These are phyloP conservation scores for Heteromurus nitidus DNA, from an alignment of 2,888 invertebrate species.

Conservation along the genomic window DNA sequence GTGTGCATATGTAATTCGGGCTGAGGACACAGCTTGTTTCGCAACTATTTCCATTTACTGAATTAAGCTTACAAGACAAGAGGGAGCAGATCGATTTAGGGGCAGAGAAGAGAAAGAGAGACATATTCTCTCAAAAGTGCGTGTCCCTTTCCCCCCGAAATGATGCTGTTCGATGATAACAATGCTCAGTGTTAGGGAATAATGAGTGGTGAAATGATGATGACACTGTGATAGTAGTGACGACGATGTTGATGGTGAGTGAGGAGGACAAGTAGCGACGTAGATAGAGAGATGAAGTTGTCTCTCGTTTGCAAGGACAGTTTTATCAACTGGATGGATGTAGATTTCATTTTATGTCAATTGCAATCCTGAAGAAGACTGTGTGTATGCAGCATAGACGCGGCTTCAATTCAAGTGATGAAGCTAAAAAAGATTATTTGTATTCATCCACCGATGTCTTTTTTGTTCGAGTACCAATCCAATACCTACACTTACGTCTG, in stretches of 20 bases:
- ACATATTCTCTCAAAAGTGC: not conserved
- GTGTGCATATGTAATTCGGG: not conserved
- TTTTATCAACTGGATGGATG: too few species aligned
- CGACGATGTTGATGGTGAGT: not conserved
- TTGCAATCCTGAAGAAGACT: too few species aligned
- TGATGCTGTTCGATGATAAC: constrained; percentile 11
- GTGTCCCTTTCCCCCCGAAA: not conserved
- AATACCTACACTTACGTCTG: too few species aligned
- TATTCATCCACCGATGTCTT: too few species aligned
- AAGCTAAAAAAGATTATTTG: too few species aligned
- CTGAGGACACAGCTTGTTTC: not conserved
- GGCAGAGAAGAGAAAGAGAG: not conserved
- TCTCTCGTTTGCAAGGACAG: too few species aligned
- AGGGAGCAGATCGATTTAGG: too few species aligned
- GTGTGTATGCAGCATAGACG: not conserved
- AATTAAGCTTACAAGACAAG: not conserved
- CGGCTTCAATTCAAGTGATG: not conserved
- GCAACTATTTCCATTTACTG: not conserved
- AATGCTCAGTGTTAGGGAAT: constrained; percentile 15
- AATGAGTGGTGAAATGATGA: constrained; percentile 28
- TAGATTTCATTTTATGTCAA: too few species aligned
- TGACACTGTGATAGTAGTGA: not conserved
- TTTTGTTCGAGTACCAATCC: too few species aligned
- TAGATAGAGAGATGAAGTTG: not conserved
- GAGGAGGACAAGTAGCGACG: not conserved